Base-by-base conservation (phyloP, 92 coral and sea anemone species). In the Palythoa heliodiscus region DNA sequence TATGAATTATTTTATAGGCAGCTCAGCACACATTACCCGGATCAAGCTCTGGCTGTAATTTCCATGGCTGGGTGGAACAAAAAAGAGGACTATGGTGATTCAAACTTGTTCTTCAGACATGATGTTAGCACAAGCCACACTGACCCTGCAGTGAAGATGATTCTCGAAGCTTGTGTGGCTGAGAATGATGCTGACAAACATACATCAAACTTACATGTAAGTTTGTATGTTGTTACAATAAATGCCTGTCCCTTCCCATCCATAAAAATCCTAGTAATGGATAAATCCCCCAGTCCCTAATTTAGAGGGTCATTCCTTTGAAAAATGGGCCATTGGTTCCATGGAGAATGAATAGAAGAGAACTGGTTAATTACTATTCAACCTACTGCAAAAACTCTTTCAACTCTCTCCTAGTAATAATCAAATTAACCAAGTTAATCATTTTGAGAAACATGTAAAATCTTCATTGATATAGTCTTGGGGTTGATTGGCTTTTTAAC, bases 11-110 rank as follows among this genome's bases (percentile, higher is more conserved):
- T 22, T 68, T 72, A 17, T 83, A 97, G 99, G 99, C 96, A 95
- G 35, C 89, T 97, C 38, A 92, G 94, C 38, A 88, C 95, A 3
- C 99, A 97, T 72, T 92, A 91, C 52, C 97, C 99, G n/a, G 99
- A 97, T 90, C 89, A 91, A 17, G 89, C 98, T 20, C 77, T 96
- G 66, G 99, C 99, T n/a, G 91, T 97, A 7, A 88, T 96, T 23
- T 92, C 99, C 24, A 93, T 94, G 24, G 99, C 99, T 58, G 99
- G 99, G 16, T 97, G 99, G 99, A 97, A 93, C 91, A 91, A 91
- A 75, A 97, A 97, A 60, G 99, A 97, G 77, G 95, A 93, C 83
- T 97, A 97, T 87, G 97, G 99, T 35, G 98, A 97, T 61, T 97
- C 98, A 14, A 97, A 97, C 71, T 87, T 95, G 76, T 97, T 97